Evolutionary conservation across 2,113 vertebrate genomes (phyloP).

Genomic region (Boleophthalmus pectinirostris): DNA sequence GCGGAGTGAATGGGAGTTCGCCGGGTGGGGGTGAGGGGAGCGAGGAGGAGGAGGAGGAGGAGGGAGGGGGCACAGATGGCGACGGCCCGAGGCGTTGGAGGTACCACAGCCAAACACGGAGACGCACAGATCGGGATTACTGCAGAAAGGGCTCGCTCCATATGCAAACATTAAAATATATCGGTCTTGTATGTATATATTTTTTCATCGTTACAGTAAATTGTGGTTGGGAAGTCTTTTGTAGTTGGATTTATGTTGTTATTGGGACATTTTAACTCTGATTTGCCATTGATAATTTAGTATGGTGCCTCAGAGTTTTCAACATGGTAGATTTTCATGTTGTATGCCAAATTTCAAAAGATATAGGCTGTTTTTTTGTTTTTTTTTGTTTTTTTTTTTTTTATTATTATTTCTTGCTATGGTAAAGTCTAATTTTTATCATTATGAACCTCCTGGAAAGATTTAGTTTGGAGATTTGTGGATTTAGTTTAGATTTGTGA

Average conservation of each 20-base stretch:
- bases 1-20: constrained; percentile 12
- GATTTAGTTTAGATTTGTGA: too few relatives aligned
- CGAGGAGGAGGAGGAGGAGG: constrained; percentile 27
- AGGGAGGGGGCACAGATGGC: constrained; percentile 65
- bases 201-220: background rate
- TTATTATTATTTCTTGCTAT: too few relatives aligned
- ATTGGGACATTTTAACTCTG: background rate
- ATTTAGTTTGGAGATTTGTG: too few relatives aligned
- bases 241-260: background rate
- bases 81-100: constrained; percentile 65
- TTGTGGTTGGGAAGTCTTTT: background rate
- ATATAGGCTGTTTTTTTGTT: too few relatives aligned
- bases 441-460: too few relatives aligned
- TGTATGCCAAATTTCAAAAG: too few relatives aligned
- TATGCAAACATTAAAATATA: constrained; percentile 19
- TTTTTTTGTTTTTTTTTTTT: too few relatives aligned
- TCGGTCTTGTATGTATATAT: background rate
- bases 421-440: too few relatives aligned
- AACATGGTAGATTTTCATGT: too few relatives aligned
- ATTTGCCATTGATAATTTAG: too few relatives aligned
- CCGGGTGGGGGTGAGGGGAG: constrained; percentile 23
- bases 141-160: constrained; percentile 7
- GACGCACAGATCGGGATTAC: constrained; percentile 34
- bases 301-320: too few relatives aligned
- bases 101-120: constrained; percentile 62